phyloP scores from a whole-genome alignment of 2,113 vertebrate genomes.

The Syngnathus scovelli region DNA sequence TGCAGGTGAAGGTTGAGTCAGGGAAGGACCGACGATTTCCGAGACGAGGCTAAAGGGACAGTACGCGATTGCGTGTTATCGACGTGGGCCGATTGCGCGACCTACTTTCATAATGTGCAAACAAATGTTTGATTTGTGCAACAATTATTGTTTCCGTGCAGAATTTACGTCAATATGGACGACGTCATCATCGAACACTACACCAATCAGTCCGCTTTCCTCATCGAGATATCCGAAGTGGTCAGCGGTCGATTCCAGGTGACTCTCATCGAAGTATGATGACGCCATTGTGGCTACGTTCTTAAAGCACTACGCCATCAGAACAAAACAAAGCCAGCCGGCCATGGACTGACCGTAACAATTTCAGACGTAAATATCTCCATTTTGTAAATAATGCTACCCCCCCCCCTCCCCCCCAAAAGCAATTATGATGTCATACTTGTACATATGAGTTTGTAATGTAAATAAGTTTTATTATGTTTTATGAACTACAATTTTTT shows the following conservation, averaged over 20 bases:
- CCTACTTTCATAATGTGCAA: background rate
- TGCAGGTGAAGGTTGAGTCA: constrained; percentile 18
- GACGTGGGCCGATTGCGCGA: background rate
- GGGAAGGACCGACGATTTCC: constrained; percentile 39
- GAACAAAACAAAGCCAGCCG: constrained; percentile 22
- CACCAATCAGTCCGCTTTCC: constrained; percentile 93
- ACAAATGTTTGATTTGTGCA: background rate
- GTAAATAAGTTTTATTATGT: constrained; percentile 72
- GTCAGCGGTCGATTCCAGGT: constrained; percentile 81
- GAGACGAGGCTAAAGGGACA: constrained; percentile 10
- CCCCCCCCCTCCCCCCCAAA: background rate
- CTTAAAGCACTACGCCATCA: constrained; percentile 14
- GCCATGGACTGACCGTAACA: constrained; percentile 21
- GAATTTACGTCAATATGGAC: constrained; percentile 97
- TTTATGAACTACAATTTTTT: constrained; percentile 38
- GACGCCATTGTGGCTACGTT: constrained; percentile 19
- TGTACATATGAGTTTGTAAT: constrained; percentile 66
- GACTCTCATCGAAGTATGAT: constrained; percentile 88
- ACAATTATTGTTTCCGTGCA: constrained; percentile 26
- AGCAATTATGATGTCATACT: constrained; percentile 57
- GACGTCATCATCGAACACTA: constrained; percentile 98
- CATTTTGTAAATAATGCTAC: constrained; percentile 52
- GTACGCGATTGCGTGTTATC: background rate
- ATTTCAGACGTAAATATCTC: constrained; percentile 20
- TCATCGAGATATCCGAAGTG: constrained; percentile 82